phyloP scores from a whole-genome alignment of 2,113 vertebrate genomes.

The Hyperoodon ampullatus region DNA sequence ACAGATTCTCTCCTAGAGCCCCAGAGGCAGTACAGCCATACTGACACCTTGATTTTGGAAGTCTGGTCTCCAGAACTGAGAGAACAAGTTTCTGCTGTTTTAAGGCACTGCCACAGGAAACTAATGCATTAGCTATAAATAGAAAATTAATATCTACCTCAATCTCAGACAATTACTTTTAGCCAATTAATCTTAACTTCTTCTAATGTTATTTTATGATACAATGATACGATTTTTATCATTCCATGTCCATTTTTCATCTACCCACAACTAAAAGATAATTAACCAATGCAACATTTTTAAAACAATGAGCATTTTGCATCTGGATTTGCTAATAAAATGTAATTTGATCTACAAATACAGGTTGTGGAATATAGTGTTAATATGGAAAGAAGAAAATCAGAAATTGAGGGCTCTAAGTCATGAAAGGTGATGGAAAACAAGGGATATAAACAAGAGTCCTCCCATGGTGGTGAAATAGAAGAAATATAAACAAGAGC shows the following conservation, averaged over 20 bases:
- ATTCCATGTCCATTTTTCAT: neutral
- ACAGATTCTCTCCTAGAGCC: neutral
- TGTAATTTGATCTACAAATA: neutral
- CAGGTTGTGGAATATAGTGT: neutral
- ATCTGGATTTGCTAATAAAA: slow-evolving; percentile 26
- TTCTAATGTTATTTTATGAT: neutral
- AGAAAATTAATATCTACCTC: neutral
- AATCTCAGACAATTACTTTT: neutral
- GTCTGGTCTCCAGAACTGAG: neutral
- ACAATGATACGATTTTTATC: neutral
- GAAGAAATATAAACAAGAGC: neutral
- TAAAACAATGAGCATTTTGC: neutral
- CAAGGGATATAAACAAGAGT: neutral
- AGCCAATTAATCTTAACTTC: neutral
- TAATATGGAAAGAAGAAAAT: neutral
- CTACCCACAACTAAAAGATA: neutral
- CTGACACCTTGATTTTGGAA: neutral
- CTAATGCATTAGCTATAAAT: neutral
- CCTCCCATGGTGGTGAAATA: neutral
- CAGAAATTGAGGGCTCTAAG: neutral
- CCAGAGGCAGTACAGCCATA: neutral
- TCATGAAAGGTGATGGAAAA: neutral
- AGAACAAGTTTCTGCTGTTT: neutral
- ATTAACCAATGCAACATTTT: neutral
- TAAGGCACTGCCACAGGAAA: neutral